Base-by-base conservation (phyloP, 2,113 vertebrate species). In the Zosterops japonicus region DNA sequence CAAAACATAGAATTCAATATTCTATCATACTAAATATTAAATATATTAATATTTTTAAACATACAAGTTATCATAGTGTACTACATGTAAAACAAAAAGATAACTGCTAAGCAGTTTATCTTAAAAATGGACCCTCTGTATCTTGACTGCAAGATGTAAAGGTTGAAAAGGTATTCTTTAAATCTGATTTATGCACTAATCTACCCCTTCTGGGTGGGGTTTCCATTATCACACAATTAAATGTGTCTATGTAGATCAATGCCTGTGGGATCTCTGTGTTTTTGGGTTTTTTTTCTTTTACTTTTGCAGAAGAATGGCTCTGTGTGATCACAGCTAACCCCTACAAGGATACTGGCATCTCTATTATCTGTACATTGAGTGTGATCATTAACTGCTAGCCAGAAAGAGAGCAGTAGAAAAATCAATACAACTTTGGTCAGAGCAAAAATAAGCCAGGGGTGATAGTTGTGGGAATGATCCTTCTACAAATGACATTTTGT, bases 321-420 rank as follows among this genome's bases (percentile, higher is more conserved):
- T 75, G 35, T 81, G 52, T 47, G 33, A 89, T 87, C 76, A 59
- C 60, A 83, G n/a, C 63, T 92, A 93, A 86, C 68, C 5, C 3
- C 57, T 83, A 14, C 44, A 81, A 81, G 29, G 68, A 36, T 64
- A 78, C 87, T 90, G 90, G 55, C 63, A 74, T 83, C 68, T 77
- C 86, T 95, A 63, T 89, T 96, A 87, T 77, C 68, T 86, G 35
- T 83, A 81, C 76, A 55, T 68, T 74, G 91, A 87, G 33, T 84
- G 52, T 70, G 77, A 89, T 90, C 83, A 89, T 94, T 90, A 95
- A 84, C 83, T 90, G 44, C 81, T 92, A 90, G 35, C 24, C 19
- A 74, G 64, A 47, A 92, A 65, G n/a, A 75, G 47, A 21, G 39
- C 72, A 68, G 39, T 29, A 81, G 52, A 77, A 93, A 95, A 96